Conservation (phyloP, 1,140 invertebrate genomes). For the Steinernema feltiae region DNA sequence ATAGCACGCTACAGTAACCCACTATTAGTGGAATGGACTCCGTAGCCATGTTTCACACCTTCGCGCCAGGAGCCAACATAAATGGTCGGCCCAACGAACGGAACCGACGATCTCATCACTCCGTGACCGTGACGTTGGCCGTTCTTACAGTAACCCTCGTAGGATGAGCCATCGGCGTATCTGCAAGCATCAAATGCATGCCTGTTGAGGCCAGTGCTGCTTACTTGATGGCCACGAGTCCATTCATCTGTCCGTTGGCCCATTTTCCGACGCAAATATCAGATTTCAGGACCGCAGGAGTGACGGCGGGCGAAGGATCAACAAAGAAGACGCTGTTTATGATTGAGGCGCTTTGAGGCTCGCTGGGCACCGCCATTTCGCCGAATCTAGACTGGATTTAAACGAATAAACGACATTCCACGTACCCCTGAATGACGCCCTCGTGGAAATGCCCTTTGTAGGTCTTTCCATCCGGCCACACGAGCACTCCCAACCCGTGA, state of each 20-base stretch:
- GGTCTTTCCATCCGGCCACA: background rate
- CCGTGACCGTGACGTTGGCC: background rate
- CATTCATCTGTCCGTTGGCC: conserved; percentile 3
- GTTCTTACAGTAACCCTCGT: background rate
- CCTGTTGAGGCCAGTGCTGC: no score
- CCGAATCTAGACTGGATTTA: background rate
- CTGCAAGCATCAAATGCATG: no score
- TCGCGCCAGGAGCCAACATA: conserved; percentile 1
- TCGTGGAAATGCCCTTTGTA: conserved; percentile 1
- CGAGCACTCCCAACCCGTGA: background rate
- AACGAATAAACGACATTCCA: background rate
- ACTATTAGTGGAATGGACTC: conserved; percentile 5
- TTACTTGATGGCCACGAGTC: background rate
- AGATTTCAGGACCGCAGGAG: background rate
- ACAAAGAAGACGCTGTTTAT: conserved; percentile 8
- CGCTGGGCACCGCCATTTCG: background rate
- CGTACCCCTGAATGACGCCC: background rate
- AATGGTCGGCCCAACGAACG: background rate
- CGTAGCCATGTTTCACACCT: conserved; percentile 5
- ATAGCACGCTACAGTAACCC: no score
- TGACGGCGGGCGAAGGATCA: background rate
- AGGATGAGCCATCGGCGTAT: background rate
- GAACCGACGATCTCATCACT: background rate
- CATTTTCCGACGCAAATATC: background rate
- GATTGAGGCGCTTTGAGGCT: conserved; percentile 2